Evolutionary conservation across 2,113 vertebrate species (phyloP).

Genomic region (Myocastor coypus): DNA sequence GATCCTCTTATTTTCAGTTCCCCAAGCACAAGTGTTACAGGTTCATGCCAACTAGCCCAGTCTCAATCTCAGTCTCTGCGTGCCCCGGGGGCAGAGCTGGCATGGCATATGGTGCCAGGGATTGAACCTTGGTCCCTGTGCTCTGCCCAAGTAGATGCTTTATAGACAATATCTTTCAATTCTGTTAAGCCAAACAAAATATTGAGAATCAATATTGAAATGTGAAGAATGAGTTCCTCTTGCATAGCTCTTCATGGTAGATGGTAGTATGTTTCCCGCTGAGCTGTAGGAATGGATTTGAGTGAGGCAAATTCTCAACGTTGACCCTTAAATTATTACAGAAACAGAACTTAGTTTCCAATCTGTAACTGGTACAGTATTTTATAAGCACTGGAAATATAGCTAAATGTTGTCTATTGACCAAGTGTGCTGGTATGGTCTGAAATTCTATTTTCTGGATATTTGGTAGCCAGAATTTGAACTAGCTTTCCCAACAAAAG

Average conservation of each 20-base stretch:
- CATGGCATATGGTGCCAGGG: no score
- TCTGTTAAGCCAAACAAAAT: constrained; percentile 23
- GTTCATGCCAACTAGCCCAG: no score
- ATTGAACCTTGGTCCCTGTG: no score
- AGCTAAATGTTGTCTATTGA: not conserved
- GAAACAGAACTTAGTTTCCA: not conserved
- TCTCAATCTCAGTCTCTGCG: no score
- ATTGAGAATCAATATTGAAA: constrained; percentile 1
- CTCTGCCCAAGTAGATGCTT: no score
- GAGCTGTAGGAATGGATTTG: not conserved
- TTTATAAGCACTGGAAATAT: not conserved
- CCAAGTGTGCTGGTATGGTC: not conserved
- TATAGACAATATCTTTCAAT: constrained; percentile 56
- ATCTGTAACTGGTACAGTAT: not conserved
- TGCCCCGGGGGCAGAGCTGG: no score
- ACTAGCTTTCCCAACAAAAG: not conserved
- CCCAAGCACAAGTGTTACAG: no score
- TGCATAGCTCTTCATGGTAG: not conserved
- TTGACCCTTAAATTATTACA: not conserved
- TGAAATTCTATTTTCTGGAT: constrained; percentile 18
- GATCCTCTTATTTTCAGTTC: no score
- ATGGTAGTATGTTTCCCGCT: constrained; percentile 7
- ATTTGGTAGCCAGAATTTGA: not conserved
- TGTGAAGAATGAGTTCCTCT: not conserved
- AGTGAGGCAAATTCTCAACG: not conserved